Percentiles rank a stretch among this genome's conserved stretches.
Evolutionary conservation across 2,113 vertebrate species (phyloP).

Genomic region (Sitta europaea): DNA sequence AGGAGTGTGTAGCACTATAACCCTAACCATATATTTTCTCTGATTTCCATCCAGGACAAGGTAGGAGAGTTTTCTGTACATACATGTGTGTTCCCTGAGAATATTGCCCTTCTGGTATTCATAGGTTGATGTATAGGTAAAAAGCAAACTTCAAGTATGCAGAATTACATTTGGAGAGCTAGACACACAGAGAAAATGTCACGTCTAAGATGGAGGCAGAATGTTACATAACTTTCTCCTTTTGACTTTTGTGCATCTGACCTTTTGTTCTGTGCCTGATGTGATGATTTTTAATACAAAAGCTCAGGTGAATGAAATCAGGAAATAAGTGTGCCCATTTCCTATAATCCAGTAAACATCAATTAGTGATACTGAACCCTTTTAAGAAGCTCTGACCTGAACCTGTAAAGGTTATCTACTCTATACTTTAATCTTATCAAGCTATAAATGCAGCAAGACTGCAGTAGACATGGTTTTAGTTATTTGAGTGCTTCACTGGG

Average conservation of each 20-base stretch:
- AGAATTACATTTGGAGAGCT: not conserved
- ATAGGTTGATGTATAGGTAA: not conserved
- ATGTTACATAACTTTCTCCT: conserved; percentile 18
- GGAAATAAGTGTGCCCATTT: not conserved
- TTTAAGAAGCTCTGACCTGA: conserved; percentile 59
- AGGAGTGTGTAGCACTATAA: not conserved
- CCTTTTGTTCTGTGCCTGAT: conserved; percentile 34
- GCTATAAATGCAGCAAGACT: conserved; percentile 38
- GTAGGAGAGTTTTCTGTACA: not conserved
- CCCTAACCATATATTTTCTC: not conserved
- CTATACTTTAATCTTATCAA: conserved; percentile 10
- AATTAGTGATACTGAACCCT: conserved; percentile 25
- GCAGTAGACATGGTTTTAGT: conserved; percentile 40
- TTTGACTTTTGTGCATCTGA: conserved; percentile 32
- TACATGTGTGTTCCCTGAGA: not conserved
- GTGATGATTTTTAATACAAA: conserved; percentile 19
- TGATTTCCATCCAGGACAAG: not conserved
- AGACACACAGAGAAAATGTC: not conserved
- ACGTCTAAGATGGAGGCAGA: not conserved
- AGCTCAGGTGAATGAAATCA: conserved; percentile 57
- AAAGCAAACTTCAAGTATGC: not conserved
- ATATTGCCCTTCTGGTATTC: not conserved
- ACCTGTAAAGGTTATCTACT: not conserved
- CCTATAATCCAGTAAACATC: conserved; percentile 61
- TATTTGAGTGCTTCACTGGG: not conserved